Evolutionary conservation across 1,140 invertebrate species (phyloP), one percentile per base, ranked within the genome.

Genomic region (Drosophila azteca): DNA sequence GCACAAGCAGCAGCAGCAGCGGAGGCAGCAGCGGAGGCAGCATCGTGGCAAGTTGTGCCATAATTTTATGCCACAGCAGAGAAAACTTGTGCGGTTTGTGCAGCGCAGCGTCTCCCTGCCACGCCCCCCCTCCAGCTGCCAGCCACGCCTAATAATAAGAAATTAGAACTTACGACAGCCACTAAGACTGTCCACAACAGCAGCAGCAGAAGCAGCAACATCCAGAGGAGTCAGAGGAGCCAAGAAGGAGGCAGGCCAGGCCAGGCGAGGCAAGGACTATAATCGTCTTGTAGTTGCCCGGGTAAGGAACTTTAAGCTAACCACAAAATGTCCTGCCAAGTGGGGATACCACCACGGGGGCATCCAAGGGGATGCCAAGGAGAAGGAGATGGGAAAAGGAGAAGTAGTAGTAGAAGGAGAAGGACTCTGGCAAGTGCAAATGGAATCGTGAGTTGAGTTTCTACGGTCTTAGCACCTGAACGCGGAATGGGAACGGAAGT

Each of bases 141-240:
- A 46, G 82, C 82, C 82, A 82, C 83, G 83, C 82, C 82, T 88
- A 79, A 88, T 87, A 87, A 88, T 87, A 87, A 87, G 83, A 87
- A 87, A 87, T 87, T 87, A 87, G 83, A 87, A 87, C 83, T 87
- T 87, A 87, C 83, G 83, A 77, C 83, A 88, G 83, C 83, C 83
- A 87, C 83, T 85, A 88, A 85, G 82, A 88, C 83, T 84, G 81
- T 85, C 81, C 74, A 48, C 74, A 75, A 66, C 81, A 84, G 81
- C 67, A 74, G 49, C 3, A 48, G 43, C 17, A 31, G 52, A 3
- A 24, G 63, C 5, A 35, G 20, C 9, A 39, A 5, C 24, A 24
- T 24, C 24, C 24, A 26, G 5, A 26, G 24, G 24, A 26, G 5
- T 24, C 24, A 0, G 24, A 4, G 24, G 24, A 24, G 24, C 24